phyloP scores from a whole-genome alignment of 2,113 vertebrate genomes.

The Elachura formosa region DNA sequence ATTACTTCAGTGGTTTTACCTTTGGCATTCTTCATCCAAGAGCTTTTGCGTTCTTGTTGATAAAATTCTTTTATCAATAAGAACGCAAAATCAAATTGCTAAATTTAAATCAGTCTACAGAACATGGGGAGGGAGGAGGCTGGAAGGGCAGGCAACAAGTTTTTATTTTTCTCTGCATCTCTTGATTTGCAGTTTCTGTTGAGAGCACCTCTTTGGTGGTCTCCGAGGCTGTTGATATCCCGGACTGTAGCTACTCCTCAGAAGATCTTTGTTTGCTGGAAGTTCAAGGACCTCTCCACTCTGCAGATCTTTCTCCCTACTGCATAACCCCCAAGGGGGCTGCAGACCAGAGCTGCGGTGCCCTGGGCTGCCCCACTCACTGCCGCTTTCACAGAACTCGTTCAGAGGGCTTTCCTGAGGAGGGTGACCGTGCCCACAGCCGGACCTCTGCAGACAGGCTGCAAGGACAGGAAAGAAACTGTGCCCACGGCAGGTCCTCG shows the following conservation, averaged over 20 bases:
- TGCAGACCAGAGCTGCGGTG: slow-evolving; percentile 69
- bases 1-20: neutral
- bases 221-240: slow-evolving; percentile 77
- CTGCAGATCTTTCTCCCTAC: slow-evolving; percentile 76
- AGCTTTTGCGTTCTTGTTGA: neutral
- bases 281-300: slow-evolving; percentile 76
- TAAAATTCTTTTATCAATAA: too few relatives aligned
- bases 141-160: too few relatives aligned
- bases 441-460: slow-evolving; percentile 56
- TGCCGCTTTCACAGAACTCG: slow-evolving; percentile 54
- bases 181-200: slow-evolving; percentile 73
- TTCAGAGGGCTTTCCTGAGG: slow-evolving; percentile 51
- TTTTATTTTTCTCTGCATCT: neutral
- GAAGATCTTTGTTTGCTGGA: slow-evolving; percentile 85
- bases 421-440: slow-evolving; percentile 52
- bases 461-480: slow-evolving; percentile 66
- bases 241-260: slow-evolving; percentile 78
- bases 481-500: slow-evolving; percentile 50
- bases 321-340: slow-evolving; percentile 64
- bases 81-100: too few relatives aligned
- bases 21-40: neutral
- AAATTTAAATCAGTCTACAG: neutral
- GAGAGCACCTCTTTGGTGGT: slow-evolving; percentile 81
- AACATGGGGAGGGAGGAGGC: too few relatives aligned
- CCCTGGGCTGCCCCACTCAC: slow-evolving; percentile 67